These are phyloP conservation scores for Heteronetta atricapilla DNA, from an alignment of 2,113 vertebrate species.

Conservation along the genomic window DNA sequence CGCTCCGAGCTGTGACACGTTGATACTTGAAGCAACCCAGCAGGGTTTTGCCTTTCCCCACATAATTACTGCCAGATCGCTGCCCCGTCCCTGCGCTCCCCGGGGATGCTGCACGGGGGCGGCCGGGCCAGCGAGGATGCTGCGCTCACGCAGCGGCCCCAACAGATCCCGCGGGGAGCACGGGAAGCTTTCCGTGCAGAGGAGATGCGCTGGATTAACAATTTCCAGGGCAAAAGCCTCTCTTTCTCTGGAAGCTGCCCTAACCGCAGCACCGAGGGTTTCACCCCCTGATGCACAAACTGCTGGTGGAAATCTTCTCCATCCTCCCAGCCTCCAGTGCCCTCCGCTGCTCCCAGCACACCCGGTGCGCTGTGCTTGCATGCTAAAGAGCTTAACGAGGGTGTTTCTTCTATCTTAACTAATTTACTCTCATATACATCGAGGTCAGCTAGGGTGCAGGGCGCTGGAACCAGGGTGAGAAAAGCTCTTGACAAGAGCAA, in stretches of 20 bases:
- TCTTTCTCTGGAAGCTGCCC: not conserved
- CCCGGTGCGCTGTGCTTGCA: accelerated
- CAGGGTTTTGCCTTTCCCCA: slow-evolving; percentile 44
- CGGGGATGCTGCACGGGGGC: not conserved
- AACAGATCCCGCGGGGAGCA: too few species aligned
- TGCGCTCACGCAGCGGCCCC: too few species aligned
- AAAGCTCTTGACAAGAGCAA: not conserved
- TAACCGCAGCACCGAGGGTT: accelerated
- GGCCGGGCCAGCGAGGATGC: too few species aligned
- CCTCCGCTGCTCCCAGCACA: not conserved
- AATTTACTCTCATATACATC: not conserved
- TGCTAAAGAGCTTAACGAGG: not conserved
- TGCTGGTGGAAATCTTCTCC: not conserved
- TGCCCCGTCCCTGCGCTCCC: not conserved
- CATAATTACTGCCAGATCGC: slow-evolving; percentile 56
- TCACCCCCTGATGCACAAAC: not conserved
- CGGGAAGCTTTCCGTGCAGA: not conserved
- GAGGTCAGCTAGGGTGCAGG: slow-evolving; percentile 47
- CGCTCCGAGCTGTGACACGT: slow-evolving; percentile 15
- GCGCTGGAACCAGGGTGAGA: not conserved
- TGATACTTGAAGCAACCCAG: slow-evolving; percentile 48
- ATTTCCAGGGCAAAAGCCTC: not conserved
- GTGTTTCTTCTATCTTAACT: not conserved
- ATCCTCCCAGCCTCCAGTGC: not conserved
- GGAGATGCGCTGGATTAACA: not conserved